These are phyloP conservation scores for Caenorhabditis remanei DNA, from an alignment of 1,140 invertebrate species.

Conservation along the genomic window DNA sequence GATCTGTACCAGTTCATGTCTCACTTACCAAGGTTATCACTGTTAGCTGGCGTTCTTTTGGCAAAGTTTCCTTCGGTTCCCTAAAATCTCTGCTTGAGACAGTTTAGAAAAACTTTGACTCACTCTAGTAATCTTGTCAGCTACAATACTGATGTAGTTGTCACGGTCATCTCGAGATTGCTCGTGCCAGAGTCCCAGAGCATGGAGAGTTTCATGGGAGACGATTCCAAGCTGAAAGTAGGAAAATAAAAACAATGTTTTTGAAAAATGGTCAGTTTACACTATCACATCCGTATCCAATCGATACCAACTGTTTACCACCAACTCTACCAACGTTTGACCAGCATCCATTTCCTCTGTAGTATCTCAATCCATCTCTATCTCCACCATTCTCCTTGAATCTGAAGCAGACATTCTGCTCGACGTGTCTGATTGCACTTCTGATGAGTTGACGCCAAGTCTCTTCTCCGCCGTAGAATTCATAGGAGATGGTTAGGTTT, in stretches of 20 bases:
- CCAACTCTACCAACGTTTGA: constrained; percentile 75
- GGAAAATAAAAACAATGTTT: background rate
- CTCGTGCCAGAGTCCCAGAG: constrained; percentile 78
- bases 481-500: constrained; percentile 68
- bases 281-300: constrained; percentile 76
- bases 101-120: background rate
- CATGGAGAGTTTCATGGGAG: constrained; percentile 80
- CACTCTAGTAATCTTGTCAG: constrained; percentile 71
- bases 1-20: background rate
- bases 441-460: constrained; percentile 72
- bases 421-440: constrained; percentile 70
- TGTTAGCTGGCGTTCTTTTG: constrained; percentile 71
- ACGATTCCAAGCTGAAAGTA: constrained; percentile 74
- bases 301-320: constrained; percentile 74
- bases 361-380: constrained; percentile 51
- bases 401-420: constrained; percentile 71
- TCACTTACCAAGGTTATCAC: constrained; percentile 70
- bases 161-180: constrained; percentile 78
- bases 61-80: constrained; percentile 76
- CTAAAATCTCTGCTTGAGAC: constrained; percentile 37
- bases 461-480: constrained; percentile 67
- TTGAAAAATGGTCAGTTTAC: constrained; percentile 51
- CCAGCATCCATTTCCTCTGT: constrained; percentile 75
- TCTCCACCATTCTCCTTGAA: constrained; percentile 71
- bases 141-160: constrained; percentile 70